Base-by-base conservation (phyloP, 2,113 vertebrate genomes). In the Calyptommatus sinebrachiatus region DNA sequence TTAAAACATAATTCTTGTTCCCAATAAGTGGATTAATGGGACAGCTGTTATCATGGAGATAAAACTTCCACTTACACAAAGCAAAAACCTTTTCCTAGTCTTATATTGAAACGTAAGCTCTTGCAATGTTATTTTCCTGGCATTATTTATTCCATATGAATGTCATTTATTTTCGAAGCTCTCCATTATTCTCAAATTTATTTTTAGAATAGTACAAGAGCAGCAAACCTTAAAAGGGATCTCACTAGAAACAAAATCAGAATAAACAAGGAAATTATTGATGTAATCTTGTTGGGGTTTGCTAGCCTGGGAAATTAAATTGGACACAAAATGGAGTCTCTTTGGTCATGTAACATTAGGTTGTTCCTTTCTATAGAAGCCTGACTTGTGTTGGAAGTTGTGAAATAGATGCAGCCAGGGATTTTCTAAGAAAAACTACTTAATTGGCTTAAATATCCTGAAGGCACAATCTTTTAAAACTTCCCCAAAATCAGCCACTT, bases 121-220 rank as follows among this genome's bases (percentile, higher is more conserved):
- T 77, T 63, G 14, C 65, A 80, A 79, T 71, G 48, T 65, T 86
- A 82, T n/a, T 80, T 86, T 89, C 73, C 75, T 86, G 41, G 81
- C 83, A 79, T 81, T 50, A 61, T 85, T 73, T 86, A 85, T 82
- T 81, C 35, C 22, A 84, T 78, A 84, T 65, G 81, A 79, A 50
- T 82, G 24, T 86, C 67, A 81, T 76, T 88, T 88, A 45, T 90
- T 88, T 78, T 83, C 63, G 57, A 83, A 76, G 75, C 76, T 70
- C n/a, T 80, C 46, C 73, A 72, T 31, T 66, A 88, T 85, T 91
- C 89, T 45, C 84, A 84, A 88, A 46, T 24, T 81, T 87, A 88
- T 86, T 88, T 92, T 91, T 89, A 88, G 86, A 90, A 86, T 76
- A 91, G 88, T 78, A 22, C 77, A 86, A 57, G 62, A 77, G 78